Evolutionary conservation across 64 coral and sea anemone genomes (phyloP).

Genomic region (Dendrophyllia cribrosa): DNA sequence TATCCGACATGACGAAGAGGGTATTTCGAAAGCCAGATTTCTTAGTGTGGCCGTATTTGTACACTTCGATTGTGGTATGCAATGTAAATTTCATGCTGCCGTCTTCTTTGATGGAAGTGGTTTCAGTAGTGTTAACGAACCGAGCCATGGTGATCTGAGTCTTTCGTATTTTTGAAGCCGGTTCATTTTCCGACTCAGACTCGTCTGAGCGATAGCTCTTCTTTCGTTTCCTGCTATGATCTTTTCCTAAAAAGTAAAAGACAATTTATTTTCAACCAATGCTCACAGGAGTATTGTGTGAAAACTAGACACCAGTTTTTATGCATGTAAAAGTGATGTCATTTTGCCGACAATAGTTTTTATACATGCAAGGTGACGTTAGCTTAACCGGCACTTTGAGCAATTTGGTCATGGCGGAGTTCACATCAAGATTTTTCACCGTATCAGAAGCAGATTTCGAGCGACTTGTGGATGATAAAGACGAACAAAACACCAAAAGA

Average conservation of each 20-base stretch:
- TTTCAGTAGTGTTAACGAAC: not conserved
- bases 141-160: not conserved
- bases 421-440: not conserved
- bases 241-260: no score
- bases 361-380: not conserved
- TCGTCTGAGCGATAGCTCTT: no score
- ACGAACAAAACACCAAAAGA: no score
- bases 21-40: slow-evolving; percentile 33
- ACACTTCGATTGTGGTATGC: not conserved
- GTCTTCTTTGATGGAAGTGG: not conserved
- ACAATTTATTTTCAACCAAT: no score
- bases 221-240: no score
- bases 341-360: no score
- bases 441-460: slow-evolving; percentile 49
- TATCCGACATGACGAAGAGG: not conserved
- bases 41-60: slow-evolving; percentile 16
- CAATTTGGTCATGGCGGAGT: slow-evolving; percentile 28
- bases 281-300: no score
- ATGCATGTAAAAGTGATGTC: no score
- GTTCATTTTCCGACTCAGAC: no score
- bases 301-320: no score
- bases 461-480: no score
- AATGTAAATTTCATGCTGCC: not conserved
- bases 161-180: not conserved
- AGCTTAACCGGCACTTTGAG: not conserved